Conservation (phyloP, 1,140 invertebrate species). For the Microplitis mediator region DNA sequence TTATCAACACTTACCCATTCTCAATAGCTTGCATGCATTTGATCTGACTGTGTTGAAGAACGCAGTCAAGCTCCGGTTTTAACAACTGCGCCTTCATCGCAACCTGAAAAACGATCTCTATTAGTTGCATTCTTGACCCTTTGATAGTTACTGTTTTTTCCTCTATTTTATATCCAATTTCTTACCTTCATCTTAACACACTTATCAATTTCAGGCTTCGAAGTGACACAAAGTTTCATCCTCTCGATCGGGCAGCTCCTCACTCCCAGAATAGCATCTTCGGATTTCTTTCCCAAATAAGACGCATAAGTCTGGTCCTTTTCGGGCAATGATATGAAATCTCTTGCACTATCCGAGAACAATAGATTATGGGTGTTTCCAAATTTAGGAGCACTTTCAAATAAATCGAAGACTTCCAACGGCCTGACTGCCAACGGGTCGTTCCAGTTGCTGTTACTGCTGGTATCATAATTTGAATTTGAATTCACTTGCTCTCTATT, state of each 20-base stretch:
- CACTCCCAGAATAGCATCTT: slow-evolving; percentile 74
- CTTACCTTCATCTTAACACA: slow-evolving; percentile 90
- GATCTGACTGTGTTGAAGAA: slow-evolving; percentile 82
- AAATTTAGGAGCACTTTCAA: slow-evolving; percentile 74
- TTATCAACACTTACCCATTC: slow-evolving; percentile 64
- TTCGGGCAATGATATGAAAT: slow-evolving; percentile 67
- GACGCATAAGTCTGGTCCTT: slow-evolving; percentile 67
- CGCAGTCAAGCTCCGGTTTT: slow-evolving; percentile 87
- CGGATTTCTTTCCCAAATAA: slow-evolving; percentile 66
- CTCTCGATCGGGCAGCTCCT: slow-evolving; percentile 79
- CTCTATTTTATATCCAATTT: neutral
- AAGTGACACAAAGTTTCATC: slow-evolving; percentile 89
- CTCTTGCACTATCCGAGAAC: slow-evolving; percentile 74
- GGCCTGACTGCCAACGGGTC: slow-evolving; percentile 36
- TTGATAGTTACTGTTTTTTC: neutral
- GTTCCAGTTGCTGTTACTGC: neutral
- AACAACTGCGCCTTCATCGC: slow-evolving; percentile 86
- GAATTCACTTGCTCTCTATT: neutral
- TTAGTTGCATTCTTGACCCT: neutral
- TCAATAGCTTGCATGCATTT: slow-evolving; percentile 87
- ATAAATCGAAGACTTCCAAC: slow-evolving; percentile 71
- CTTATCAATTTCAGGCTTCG: slow-evolving; percentile 87
- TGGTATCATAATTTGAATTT: no score
- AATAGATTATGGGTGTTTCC: slow-evolving; percentile 71
- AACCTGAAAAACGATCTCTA: slow-evolving; percentile 64